A percentile compares a stretch with the other conserved stretches of the same genome.
These are phyloP conservation scores for Drosophila serrata DNA, from an alignment of 1,140 invertebrate genomes.

Conservation along the genomic window DNA sequence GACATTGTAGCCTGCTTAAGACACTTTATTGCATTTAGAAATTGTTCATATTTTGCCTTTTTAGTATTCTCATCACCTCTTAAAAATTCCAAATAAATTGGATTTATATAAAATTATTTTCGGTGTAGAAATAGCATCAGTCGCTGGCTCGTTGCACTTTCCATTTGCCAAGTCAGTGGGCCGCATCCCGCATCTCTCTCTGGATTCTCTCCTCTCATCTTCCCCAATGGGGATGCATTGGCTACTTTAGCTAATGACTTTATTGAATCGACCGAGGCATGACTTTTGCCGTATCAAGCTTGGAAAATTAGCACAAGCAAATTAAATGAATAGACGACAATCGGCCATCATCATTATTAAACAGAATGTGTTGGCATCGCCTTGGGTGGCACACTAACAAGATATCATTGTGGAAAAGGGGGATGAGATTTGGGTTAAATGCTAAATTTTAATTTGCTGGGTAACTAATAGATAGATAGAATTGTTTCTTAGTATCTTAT, in stretches of 20 bases:
- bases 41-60: no score
- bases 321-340: conserved; percentile 76
- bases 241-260: conserved; percentile 83
- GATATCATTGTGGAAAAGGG: neutral
- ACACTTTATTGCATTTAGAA: no score
- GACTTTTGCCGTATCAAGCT: conserved; percentile 74
- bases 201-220: conserved; percentile 17
- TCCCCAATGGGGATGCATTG: conserved; percentile 62
- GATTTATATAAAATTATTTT: neutral
- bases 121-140: conserved; percentile 10
- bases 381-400: conserved; percentile 28
- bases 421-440: neutral
- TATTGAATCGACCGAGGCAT: conserved; percentile 70
- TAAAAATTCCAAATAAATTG: neutral
- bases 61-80: no score
- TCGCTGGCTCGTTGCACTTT: conserved; percentile 66
- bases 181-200: conserved; percentile 47
- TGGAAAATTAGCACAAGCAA: conserved; percentile 71
- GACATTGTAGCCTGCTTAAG: no score
- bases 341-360: conserved; percentile 41
- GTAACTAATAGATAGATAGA: neutral
- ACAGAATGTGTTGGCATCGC: conserved; percentile 22
- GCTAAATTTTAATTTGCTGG: no score
- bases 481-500: neutral
- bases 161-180: conserved; percentile 75